phyloP scores from a whole-genome alignment of 2,888 invertebrate species.

The Terebella lapidaria region DNA sequence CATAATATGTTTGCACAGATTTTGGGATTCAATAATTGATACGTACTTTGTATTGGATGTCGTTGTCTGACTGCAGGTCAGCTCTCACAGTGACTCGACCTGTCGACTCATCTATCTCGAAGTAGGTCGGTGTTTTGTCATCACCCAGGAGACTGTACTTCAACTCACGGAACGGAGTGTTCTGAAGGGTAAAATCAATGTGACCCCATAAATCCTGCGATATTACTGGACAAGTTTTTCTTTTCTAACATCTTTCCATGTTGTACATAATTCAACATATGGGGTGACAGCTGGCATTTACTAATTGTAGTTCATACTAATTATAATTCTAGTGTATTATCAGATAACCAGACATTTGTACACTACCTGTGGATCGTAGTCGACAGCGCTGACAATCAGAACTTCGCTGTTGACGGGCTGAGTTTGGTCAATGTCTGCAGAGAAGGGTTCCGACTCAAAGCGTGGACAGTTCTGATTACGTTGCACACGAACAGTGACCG shows the following conservation, averaged over 20 bases:
- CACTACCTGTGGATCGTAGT: slow-evolving; percentile 21
- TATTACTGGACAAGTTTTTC: too few relatives aligned
- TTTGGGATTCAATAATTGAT: too few relatives aligned
- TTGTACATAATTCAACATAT: too few relatives aligned
- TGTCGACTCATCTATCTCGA: slow-evolving; percentile 28
- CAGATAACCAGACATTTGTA: too few relatives aligned
- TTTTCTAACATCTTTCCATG: too few relatives aligned
- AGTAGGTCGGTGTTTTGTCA: slow-evolving; percentile 35
- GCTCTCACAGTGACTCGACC: slow-evolving; percentile 23
- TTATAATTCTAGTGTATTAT: too few relatives aligned
- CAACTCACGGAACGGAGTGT: slow-evolving; percentile 32
- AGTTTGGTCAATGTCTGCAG: slow-evolving; percentile 13
- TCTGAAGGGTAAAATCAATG: slow-evolving; percentile 20
- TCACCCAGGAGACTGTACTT: slow-evolving; percentile 36
- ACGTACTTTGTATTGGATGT: slow-evolving; percentile 32
- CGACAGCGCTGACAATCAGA: slow-evolving; percentile 15
- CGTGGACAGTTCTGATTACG: slow-evolving; percentile 24
- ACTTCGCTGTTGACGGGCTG: slow-evolving; percentile 15
- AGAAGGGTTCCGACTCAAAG: slow-evolving; percentile 23
- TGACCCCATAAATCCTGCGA: not conserved
- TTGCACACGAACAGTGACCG: slow-evolving; percentile 22
- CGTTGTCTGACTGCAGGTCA: slow-evolving; percentile 22
- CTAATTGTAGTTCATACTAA: too few relatives aligned
- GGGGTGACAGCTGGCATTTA: too few relatives aligned
- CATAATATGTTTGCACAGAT: too few relatives aligned